Percentiles rank a stretch among this genome's conserved stretches.
Evolutionary conservation across 2,113 vertebrate genomes (phyloP).

Genomic region (Serilophus lunatus): DNA sequence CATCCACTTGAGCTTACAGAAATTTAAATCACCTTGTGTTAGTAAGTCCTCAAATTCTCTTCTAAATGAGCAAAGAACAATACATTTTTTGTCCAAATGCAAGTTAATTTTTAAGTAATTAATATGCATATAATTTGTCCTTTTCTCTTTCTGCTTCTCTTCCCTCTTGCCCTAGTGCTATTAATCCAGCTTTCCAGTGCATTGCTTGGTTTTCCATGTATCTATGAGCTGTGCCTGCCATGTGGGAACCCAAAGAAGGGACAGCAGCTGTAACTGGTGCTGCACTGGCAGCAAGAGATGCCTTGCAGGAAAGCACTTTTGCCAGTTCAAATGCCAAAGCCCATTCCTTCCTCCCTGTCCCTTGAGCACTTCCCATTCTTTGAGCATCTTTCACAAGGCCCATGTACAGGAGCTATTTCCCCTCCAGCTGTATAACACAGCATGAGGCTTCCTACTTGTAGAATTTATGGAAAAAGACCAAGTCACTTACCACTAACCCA

Average conservation of each 20-base stretch:
- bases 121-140: not conserved
- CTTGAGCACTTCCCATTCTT: not conserved
- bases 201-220: not conserved
- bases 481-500: not conserved
- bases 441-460: not conserved
- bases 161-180: not conserved
- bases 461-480: not conserved
- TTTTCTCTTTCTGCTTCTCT: not conserved
- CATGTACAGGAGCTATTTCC: not conserved
- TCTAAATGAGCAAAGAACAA: not conserved
- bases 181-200: not conserved
- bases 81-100: not conserved
- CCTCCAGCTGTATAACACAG: rapidly evolving
- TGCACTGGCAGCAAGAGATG: not conserved
- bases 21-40: not conserved
- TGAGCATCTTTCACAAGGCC: too few relatives aligned
- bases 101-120: not conserved
- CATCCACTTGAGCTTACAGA: not conserved
- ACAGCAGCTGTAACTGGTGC: not conserved
- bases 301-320: not conserved
- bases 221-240: not conserved
- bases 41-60: not conserved
- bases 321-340: not conserved
- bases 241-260: not conserved
- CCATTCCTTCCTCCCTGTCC: not conserved